Base-by-base conservation (phyloP, 1,140 invertebrate species). In the Bathynomus jamesi region DNA sequence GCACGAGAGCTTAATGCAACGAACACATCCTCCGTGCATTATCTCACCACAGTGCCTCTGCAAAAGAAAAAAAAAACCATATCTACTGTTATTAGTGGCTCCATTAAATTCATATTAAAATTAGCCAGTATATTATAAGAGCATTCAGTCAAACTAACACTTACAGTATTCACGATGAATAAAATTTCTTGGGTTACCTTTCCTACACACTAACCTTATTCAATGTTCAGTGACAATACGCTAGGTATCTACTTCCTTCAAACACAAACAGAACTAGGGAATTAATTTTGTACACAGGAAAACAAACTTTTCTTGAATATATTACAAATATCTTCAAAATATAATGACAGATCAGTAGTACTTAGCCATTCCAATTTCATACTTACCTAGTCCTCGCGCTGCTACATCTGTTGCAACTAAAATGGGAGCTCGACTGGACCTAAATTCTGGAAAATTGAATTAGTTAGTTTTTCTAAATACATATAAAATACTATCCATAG, bases 341-440 rank as follows among this genome's bases (percentile, higher is more conserved):
- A 53, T 7, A 2, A 53, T 17, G 21, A 53, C 13, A 53, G 21
- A 17, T 53, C 40, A 53, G 21, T 17, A 53, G 40, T 21, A 17
- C 40, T 53, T 53, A 53, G 40, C 40, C 2, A 5, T 40, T 40
- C 21, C 11, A n/a, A n/a, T n/a, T n/a, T n/a, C n/a, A n/a, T n/a
- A 17, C 92, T 89, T 88, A 99, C 96, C 96, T 84, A 99, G 87
- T 75, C 97, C 97, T 79, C 97, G 86, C 21, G 96, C 95, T 63
- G 97, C 97, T 76, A 99, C 97, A 85, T 99, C 97, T 28, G 97
- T 99, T 72, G 97, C 97, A 63, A 99, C 92, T 69, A 99, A 85
- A 80, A 99, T 96, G 70, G 90, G 92, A 65, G 90, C 90, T 82
- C 89, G 90, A 77, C 95, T 95, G 79, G 88, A 88, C 78, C 94